Evolutionary conservation across 2,113 vertebrate species (phyloP).

Genomic region (Prunella fulvescens): DNA sequence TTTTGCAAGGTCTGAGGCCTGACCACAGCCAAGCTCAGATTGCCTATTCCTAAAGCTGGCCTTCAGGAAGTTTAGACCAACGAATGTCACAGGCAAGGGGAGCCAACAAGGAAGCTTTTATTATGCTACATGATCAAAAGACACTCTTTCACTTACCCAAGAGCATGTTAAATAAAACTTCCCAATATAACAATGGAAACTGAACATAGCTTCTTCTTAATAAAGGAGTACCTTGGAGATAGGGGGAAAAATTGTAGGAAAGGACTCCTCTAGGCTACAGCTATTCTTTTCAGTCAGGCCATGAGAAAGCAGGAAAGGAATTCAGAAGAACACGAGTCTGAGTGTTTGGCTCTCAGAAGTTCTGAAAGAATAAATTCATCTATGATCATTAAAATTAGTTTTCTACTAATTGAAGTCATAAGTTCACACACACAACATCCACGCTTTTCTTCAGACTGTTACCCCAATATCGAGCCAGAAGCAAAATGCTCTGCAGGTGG

Average conservation of each 20-base stretch:
- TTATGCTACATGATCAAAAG: not conserved
- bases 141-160: not conserved
- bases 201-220: not conserved
- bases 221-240: not conserved
- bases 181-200: not conserved
- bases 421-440: not conserved
- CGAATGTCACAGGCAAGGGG: not conserved
- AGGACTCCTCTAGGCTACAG: not conserved
- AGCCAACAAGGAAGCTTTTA: not conserved
- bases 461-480: not conserved
- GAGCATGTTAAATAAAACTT: not conserved
- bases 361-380: not conserved
- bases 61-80: not conserved
- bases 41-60: not conserved
- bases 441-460: not conserved
- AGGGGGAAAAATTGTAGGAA: not conserved
- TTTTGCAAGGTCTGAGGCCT: not conserved
- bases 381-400: not conserved
- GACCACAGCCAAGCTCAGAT: not conserved
- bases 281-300: not conserved
- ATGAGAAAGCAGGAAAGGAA: not conserved
- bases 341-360: not conserved
- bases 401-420: not conserved
- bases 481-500: not conserved
- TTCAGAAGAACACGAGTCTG: not conserved